phyloP scores from a whole-genome alignment of 2,113 vertebrate genomes.

The Oophaga pumilio region DNA sequence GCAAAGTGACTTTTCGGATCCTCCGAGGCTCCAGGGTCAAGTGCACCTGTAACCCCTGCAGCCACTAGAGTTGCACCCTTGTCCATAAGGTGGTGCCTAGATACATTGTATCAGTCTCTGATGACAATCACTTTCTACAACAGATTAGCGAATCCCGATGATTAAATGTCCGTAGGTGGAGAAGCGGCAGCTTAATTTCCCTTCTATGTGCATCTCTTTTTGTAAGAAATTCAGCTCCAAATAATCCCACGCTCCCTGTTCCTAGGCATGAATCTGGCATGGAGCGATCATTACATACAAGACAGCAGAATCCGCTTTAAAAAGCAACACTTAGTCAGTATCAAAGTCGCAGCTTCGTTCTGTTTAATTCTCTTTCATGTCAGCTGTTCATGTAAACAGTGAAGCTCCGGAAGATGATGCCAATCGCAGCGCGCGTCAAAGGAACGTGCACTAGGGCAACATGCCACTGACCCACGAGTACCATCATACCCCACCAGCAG shows the following conservation, averaged over 20 bases:
- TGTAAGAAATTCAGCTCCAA: constrained; percentile 26
- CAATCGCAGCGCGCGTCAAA: background rate
- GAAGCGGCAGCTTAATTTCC: background rate
- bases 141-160: constrained; percentile 26
- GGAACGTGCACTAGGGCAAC: background rate
- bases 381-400: background rate
- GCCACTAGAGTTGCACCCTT: too few species aligned
- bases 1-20: too few species aligned
- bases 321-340: constrained; percentile 23
- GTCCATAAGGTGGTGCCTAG: background rate
- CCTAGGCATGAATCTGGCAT: constrained; percentile 39
- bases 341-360: background rate
- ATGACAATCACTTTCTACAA: constrained; percentile 3
- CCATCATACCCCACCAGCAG: background rate
- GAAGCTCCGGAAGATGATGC: background rate
- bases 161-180: constrained; percentile 39
- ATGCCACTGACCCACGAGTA: background rate
- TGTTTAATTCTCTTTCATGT: background rate
- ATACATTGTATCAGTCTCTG: background rate
- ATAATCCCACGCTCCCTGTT: constrained; percentile 47
- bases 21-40: too few species aligned
- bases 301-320: background rate
- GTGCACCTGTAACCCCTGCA: too few species aligned
- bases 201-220: constrained; percentile 42
- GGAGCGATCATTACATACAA: constrained; percentile 16